Conservation (phyloP, 1,140 invertebrate species). For the Babylonia areolata region DNA sequence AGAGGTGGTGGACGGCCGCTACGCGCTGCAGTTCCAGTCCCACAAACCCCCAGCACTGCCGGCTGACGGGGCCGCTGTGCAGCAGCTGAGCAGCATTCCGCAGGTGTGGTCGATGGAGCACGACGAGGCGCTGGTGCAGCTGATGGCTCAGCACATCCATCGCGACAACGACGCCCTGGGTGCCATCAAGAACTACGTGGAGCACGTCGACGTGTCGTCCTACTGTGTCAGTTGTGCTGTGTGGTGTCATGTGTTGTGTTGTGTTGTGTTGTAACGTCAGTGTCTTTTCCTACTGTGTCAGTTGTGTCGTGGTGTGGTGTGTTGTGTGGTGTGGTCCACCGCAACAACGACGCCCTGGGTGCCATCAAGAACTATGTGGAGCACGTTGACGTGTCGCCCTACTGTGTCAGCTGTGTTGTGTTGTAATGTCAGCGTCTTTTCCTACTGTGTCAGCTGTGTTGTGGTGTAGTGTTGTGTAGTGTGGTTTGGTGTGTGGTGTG, state of each 20-base stretch:
- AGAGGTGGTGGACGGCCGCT: conserved; percentile 66
- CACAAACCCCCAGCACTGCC: conserved; percentile 48
- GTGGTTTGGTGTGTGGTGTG: conserved; percentile 66
- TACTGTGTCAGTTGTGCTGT: conserved; percentile 64
- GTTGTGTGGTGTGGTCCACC: too few species aligned
- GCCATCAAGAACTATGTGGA: conserved; percentile 72
- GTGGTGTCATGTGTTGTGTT: too few species aligned
- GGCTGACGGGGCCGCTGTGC: conserved; percentile 64
- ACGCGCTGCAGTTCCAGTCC: conserved; percentile 58
- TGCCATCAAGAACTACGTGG: conserved; percentile 70
- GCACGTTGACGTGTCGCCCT: conserved; percentile 71
- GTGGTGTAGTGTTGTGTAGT: too few species aligned
- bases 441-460: too few species aligned
- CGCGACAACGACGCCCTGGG: conserved; percentile 71
- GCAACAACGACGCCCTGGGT: conserved; percentile 70
- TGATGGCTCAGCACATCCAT: conserved; percentile 70
- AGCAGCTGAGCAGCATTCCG: conserved; percentile 57
- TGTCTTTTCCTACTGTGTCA: too few species aligned
- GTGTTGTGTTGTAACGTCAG: too few species aligned
- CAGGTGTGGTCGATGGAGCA: conserved; percentile 71
- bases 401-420: conserved; percentile 70
- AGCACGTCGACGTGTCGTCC: conserved; percentile 72
- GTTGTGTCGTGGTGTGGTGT: too few species aligned
- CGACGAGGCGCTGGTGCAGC: conserved; percentile 72
- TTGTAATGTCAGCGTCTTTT: too few species aligned